phyloP scores from a whole-genome alignment of 1,140 invertebrate species.

The Prorops nasuta region DNA sequence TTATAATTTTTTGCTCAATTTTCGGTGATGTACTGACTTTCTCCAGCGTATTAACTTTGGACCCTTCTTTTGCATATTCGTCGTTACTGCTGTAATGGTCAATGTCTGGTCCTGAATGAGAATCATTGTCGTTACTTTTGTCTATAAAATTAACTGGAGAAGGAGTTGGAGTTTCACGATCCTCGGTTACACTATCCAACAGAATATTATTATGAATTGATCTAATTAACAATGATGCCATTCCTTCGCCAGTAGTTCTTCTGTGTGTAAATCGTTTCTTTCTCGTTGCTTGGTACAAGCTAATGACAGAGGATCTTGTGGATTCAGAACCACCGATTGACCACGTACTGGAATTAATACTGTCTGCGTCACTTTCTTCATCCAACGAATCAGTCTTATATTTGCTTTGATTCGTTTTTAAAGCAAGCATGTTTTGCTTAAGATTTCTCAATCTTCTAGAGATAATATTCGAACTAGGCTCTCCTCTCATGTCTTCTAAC shows the following conservation, averaged over 20 bases:
- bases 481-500: slow-evolving; percentile 60
- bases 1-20: neutral
- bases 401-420: slow-evolving; percentile 48
- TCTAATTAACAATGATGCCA: slow-evolving; percentile 65
- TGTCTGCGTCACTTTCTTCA: slow-evolving; percentile 43
- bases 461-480: slow-evolving; percentile 52
- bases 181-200: slow-evolving; percentile 61
- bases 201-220: slow-evolving; percentile 61
- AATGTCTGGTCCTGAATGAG: too few species aligned
- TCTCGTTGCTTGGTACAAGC: slow-evolving; percentile 26
- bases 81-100: too few species aligned
- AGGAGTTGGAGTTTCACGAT: slow-evolving; percentile 52
- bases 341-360: slow-evolving; percentile 33
- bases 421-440: slow-evolving; percentile 57
- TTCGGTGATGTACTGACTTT: neutral
- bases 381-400: slow-evolving; percentile 46
- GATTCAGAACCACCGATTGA: slow-evolving; percentile 35
- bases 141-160: slow-evolving; percentile 16
- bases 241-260: slow-evolving; percentile 59
- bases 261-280: slow-evolving; percentile 56
- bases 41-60: neutral
- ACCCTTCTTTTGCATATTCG: too few species aligned
- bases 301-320: slow-evolving; percentile 17
- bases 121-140: too few species aligned
- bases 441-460: slow-evolving; percentile 58